A percentile compares a stretch with the other conserved stretches of the same genome.
Conservation (phyloP, 92 coral and sea anemone species). For the Zoanthus sansibaricus region DNA sequence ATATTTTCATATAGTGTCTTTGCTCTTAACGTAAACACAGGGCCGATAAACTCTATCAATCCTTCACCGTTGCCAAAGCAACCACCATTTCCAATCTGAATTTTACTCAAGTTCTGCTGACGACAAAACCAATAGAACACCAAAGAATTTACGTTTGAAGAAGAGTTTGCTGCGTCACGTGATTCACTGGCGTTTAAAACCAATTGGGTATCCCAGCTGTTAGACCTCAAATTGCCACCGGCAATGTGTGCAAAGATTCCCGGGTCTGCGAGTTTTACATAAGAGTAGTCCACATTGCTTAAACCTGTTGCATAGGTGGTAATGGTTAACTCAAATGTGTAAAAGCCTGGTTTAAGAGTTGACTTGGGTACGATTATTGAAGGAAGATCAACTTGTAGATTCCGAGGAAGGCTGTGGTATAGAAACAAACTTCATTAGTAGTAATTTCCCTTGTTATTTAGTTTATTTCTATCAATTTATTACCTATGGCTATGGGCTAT, state of each 20-base stretch:
- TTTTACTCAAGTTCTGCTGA: conserved; percentile 15
- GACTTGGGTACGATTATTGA: conserved; percentile 70
- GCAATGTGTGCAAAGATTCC: conserved; percentile 69
- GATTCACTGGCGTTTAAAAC: conserved; percentile 81
- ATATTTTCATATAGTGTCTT: conserved; percentile 71
- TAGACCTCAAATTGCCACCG: conserved; percentile 85
- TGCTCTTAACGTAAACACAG: conserved; percentile 59
- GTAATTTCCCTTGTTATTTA: not conserved
- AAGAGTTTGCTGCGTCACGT: conserved; percentile 63
- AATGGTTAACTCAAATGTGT: conserved; percentile 69
- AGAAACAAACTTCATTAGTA: not conserved
- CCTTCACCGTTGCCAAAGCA: conserved; percentile 90
- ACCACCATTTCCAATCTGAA: conserved; percentile 61
- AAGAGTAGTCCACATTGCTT: conserved; percentile 66
- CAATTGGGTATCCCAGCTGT: conserved; percentile 72
- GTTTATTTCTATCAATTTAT: too few species aligned
- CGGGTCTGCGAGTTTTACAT: conserved; percentile 73
- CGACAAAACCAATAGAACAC: conserved; percentile 77
- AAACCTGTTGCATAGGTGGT: conserved; percentile 43
- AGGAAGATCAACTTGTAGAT: conserved; percentile 66
- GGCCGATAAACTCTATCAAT: conserved; percentile 56
- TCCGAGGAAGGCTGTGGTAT: conserved; percentile 46
- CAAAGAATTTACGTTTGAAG: conserved; percentile 46
- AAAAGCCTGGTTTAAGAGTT: conserved; percentile 76
- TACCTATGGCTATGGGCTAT: too few species aligned